Evolutionary conservation across 2,113 vertebrate species (phyloP), one percentile per base, ranked within the genome.

Genomic region (Oncorhynchus kisutch): DNA sequence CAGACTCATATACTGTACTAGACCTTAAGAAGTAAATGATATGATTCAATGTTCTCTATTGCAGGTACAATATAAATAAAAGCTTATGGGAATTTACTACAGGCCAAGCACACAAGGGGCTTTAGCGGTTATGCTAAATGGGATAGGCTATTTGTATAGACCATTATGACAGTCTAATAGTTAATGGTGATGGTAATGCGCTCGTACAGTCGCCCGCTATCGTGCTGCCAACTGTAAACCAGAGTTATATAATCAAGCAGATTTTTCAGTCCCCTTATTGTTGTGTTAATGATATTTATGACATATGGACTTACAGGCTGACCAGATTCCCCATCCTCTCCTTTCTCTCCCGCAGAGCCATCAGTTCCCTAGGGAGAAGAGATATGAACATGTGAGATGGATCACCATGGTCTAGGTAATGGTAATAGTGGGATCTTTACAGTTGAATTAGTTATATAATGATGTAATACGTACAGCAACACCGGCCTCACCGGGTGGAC

Each of bases 281-380:
- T 14, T 71, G 18, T 18, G 48, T 31, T 57, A 22, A 29, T 70
- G 59, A 39, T 62, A 67, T 0, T n/a, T 45, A 31, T 70, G 3
- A 75, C 51, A 20, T 11, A 67, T 51, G 13, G 9, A 94, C 96
- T 95, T 88, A 99, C 98, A 39, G 94, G 95, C 67, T 97, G 96
- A 49, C 98, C 98, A 20, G 96, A 77, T 16, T 99, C 98, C 87
- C 98, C 98, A 29, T 99, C 96, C 77, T 99, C 98, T 87, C 98
- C 98, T 81, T 98, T 99, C 70, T 98, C 97, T 75, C 98, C 98
- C 18, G 91, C 13, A 79, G 91, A 88, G 57, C 98, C 98, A 76
- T 99, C 98, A 48, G 96, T 89, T 79, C 98, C 98, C 98, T 99
- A 39, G 76, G 67, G 5, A 8, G 20, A 29, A 39, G 6, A 34